A percentile compares a stretch with the other conserved stretches of the same genome.
These are phyloP conservation scores for Leguminivora glycinivorella DNA, from an alignment of 1,140 invertebrate species.

Conservation along the genomic window DNA sequence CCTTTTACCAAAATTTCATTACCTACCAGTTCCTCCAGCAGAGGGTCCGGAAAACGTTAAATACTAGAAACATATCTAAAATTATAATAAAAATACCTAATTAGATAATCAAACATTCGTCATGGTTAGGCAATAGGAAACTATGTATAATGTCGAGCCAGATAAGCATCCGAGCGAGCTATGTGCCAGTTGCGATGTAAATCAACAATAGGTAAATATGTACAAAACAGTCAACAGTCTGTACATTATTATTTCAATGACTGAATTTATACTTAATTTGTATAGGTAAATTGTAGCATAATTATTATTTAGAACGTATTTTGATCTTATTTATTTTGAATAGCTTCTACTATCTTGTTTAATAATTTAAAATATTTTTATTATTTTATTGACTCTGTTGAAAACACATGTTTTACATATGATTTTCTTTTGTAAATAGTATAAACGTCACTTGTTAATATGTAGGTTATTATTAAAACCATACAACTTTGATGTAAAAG, in stretches of 20 bases:
- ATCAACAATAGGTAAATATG: not conserved
- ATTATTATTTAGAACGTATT: not conserved
- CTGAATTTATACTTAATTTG: not conserved
- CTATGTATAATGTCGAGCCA: not conserved
- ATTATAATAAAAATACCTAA: not conserved
- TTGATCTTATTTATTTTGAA: not conserved
- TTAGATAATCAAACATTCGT: not conserved
- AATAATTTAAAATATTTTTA: not conserved
- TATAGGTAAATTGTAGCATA: not conserved
- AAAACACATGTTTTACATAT: not conserved
- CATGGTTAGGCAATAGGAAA: not conserved
- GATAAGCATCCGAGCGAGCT: not conserved
- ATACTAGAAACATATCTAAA: not conserved
- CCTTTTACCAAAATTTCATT: too few species aligned
- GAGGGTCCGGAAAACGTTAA: not conserved
- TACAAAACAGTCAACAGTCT: conserved; percentile 6
- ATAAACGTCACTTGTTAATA: not conserved
- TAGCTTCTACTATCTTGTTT: not conserved
- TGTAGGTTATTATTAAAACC: not conserved
- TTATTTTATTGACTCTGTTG: not conserved
- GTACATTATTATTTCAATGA: not conserved
- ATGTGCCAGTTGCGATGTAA: not conserved
- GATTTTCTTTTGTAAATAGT: not conserved
- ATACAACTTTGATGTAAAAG: not conserved
- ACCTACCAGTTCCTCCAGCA: too few species aligned